Conservation (phyloP, 2,888 invertebrate species). For the Smittia sp. region DNA sequence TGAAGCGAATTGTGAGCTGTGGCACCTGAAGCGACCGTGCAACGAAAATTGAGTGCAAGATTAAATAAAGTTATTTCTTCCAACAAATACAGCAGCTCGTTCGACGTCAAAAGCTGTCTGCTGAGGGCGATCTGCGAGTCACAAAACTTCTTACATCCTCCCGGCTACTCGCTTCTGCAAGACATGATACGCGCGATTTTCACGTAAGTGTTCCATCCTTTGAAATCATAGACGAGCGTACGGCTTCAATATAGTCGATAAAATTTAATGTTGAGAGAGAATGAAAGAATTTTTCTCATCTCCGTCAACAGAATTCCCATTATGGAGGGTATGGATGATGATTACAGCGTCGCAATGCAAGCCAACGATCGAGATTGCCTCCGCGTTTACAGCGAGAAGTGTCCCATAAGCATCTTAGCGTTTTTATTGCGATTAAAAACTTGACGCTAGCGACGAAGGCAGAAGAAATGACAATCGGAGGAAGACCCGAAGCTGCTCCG, state of each 20-base stretch:
- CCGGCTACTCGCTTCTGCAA: slow-evolving; percentile 64
- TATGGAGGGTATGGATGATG: slow-evolving; percentile 48
- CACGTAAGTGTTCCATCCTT: slow-evolving; percentile 54
- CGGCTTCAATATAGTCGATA: slow-evolving; percentile 1
- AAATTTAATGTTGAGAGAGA: neutral
- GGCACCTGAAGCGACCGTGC: neutral
- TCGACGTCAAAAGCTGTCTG: slow-evolving; percentile 54
- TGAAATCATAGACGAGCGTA: neutral
- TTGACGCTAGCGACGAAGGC: neutral
- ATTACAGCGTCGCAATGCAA: slow-evolving; percentile 48
- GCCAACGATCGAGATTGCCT: slow-evolving; percentile 46
- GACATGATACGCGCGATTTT: slow-evolving; percentile 65
- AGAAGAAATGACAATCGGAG: neutral
- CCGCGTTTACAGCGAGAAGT: slow-evolving; percentile 45
- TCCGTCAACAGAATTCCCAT: slow-evolving; percentile 46
- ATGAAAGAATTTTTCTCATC: neutral
- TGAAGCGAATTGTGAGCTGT: no score
- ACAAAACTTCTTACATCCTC: slow-evolving; percentile 57
- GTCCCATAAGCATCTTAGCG: slow-evolving; percentile 47
- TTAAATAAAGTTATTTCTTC: slow-evolving; percentile 1
- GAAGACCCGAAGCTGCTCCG: neutral
- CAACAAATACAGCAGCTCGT: slow-evolving; percentile 1
- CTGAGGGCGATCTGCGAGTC: slow-evolving; percentile 69
- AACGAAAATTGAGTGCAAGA: slow-evolving; percentile 4
- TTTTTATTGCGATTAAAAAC: slow-evolving; percentile 45